Evolutionary conservation across 1,140 invertebrate genomes (phyloP).

Genomic region (Phortica variegata): DNA sequence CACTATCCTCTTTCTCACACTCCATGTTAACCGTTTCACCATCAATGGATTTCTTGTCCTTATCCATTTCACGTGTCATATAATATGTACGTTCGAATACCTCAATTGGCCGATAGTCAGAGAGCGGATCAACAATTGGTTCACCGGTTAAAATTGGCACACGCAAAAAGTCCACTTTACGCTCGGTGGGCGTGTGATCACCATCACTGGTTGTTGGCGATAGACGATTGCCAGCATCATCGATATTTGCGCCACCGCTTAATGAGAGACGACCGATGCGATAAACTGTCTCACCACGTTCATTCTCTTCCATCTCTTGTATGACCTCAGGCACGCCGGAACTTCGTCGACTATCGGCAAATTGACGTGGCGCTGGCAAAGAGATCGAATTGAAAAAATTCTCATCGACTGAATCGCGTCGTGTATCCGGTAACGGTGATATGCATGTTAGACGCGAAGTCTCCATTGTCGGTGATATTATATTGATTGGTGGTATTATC

Average conservation of each 20-base stretch:
- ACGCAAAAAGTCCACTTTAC: slow-evolving; percentile 45
- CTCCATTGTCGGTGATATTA: slow-evolving; percentile 54
- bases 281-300: slow-evolving; percentile 38
- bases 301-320: slow-evolving; percentile 47
- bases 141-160: slow-evolving; percentile 45
- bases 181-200: slow-evolving; percentile 29
- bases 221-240: slow-evolving; percentile 43
- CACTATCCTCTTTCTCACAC: slow-evolving; percentile 19
- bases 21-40: slow-evolving; percentile 11
- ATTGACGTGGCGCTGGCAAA: slow-evolving; percentile 71
- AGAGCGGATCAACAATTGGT: slow-evolving; percentile 42
- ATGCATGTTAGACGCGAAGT: slow-evolving; percentile 61
- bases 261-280: slow-evolving; percentile 41
- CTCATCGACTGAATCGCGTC: slow-evolving; percentile 66
- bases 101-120: slow-evolving; percentile 49
- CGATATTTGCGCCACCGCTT: slow-evolving; percentile 44
- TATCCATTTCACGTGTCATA: slow-evolving; percentile 42
- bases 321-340: slow-evolving; percentile 63
- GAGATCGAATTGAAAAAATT: slow-evolving; percentile 58
- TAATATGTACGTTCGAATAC: slow-evolving; percentile 54
- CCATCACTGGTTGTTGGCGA: slow-evolving; percentile 31
- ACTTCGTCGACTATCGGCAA: slow-evolving; percentile 71
- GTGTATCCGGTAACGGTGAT: slow-evolving; percentile 68
- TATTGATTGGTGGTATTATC: slow-evolving; percentile 57
- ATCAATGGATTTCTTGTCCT: neutral